Base-by-base conservation (phyloP, 2,888 invertebrate species). In the Megalurothrips usitatus region DNA sequence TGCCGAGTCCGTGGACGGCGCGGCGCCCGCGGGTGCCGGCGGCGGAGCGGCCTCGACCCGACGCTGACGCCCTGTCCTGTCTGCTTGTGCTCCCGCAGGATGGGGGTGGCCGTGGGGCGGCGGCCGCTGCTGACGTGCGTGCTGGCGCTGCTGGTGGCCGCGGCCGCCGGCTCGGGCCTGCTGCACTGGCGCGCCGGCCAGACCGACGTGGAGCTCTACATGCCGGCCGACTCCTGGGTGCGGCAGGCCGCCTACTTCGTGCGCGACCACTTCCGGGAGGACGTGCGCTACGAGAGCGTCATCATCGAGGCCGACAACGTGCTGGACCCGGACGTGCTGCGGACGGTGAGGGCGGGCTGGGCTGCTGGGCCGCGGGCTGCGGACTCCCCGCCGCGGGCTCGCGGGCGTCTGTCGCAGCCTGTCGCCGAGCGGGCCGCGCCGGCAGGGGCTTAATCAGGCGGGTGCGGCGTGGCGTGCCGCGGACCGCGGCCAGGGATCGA, bases 251-350 rank as follows among this genome's bases (percentile, higher is more conserved):
- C 87, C 0, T 81, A 81, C 23, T 88, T 87, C 87, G 86, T 87
- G 34, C 85, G 85, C 82, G 83, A 85, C 79, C 84, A 87, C 83
- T 88, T 87, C 84, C 85, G 84, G 47, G 86, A 87, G 81, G 87
- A 87, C 83, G 83, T 87, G 80, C 85, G 86, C 82, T 87, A 86
- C 84, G 87, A 87, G 83, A 86, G 86, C 83, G 85, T 88, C 82
- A 86, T 88, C 82, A 84, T 88, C 79, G 86, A 85, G 26, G 87
- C 87, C 6, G 87, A 87, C 52, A 87, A 88, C 82, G 84, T 88
- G 43, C 84, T 88, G 81, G 85, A 86, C 12, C 86, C 86, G 14
- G 84, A 86, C 83, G 86, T 87, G 48, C 84, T 87, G 80, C 84
- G 84, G 81, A 85, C 85, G 85, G 87, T 87, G 85, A 85, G 84